Evolutionary conservation across 2,113 vertebrate genomes (phyloP), one percentile per base, ranked within the genome.

Genomic region (Myiopsitta monachus): DNA sequence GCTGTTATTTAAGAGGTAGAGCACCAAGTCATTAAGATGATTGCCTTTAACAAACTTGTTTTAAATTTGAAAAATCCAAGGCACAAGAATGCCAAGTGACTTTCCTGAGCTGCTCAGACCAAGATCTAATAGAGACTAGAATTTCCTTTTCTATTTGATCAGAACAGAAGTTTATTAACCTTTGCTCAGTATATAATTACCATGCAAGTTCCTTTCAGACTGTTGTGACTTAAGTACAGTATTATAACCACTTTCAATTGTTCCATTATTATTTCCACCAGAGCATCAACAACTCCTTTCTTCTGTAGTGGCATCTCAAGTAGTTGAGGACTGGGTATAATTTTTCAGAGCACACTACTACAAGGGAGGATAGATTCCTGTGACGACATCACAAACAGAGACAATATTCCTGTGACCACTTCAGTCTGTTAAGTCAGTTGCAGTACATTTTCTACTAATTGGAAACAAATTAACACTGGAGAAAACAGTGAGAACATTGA

Each of bases 391-490:
- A 87, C 59, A 96, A 91, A 31, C 4, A 10, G 52, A 82, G 78
- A 62, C 80, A 95, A 83, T 95, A 95, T 96, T 94, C 63, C 69
- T 95, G 79, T 94, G 90, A 94, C 93, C 77, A 87, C 54, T 78
- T 87, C 64, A 94, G 43, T 75, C 87, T 93, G 73, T 91, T 96
- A 97, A 98, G 33, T 95, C 90, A 95, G 93, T 97, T 84, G 78
- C 88, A 94, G 84, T 92, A 94, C 51, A 88, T 96, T 98, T 96
- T 97, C 93, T 96, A 89, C 95, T 98, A 97, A 97, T 95, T 98
- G 90, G 92, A 97, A 98, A 98, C 94, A 97, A 98, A 98, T 98
- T 97, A 97, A 33, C 76, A 78, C 91, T 95, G 89, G 87, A 97
- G 92, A 96, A 94, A 98, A 97, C 94, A 97, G 90, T 83, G 75